Conservation (phyloP, 2,113 vertebrate species). For the Lophotis ruficrista region DNA sequence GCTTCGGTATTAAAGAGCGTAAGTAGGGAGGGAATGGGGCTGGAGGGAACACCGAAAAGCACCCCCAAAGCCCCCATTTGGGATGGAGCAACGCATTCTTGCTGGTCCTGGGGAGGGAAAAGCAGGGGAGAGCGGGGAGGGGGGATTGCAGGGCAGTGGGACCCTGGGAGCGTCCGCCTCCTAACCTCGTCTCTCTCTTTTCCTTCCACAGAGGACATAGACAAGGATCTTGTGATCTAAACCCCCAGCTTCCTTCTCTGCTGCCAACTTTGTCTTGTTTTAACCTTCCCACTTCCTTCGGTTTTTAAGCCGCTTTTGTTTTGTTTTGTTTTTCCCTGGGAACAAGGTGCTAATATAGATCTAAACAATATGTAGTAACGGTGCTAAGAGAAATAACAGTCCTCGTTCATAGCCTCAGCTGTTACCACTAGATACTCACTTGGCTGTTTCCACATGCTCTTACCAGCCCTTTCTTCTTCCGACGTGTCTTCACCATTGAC, state of each 20-base stretch:
- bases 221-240: constrained; percentile 96
- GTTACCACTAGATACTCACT: constrained; percentile 78
- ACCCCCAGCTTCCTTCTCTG: constrained; percentile 27
- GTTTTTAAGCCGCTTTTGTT: constrained; percentile 74
- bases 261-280: constrained; percentile 60
- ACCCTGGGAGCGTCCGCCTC: background rate
- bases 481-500: background rate
- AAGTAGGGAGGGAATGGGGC: constrained; percentile 53
- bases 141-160: background rate
- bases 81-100: background rate
- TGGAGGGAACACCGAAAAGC: background rate
- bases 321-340: constrained; percentile 70
- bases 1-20: constrained; percentile 97
- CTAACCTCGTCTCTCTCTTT: constrained; percentile 49
- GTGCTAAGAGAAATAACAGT: constrained; percentile 86
- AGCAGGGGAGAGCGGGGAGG: background rate
- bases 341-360: constrained; percentile 92
- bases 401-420: constrained; percentile 75
- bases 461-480: background rate
- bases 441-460: background rate
- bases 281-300: constrained; percentile 65
- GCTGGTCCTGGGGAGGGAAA: background rate
- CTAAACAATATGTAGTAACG: constrained; percentile 82
- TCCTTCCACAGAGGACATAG: constrained; percentile 92
- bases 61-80: background rate